phyloP scores from a whole-genome alignment of 2,113 vertebrate species.

The Uria lomvia region DNA sequence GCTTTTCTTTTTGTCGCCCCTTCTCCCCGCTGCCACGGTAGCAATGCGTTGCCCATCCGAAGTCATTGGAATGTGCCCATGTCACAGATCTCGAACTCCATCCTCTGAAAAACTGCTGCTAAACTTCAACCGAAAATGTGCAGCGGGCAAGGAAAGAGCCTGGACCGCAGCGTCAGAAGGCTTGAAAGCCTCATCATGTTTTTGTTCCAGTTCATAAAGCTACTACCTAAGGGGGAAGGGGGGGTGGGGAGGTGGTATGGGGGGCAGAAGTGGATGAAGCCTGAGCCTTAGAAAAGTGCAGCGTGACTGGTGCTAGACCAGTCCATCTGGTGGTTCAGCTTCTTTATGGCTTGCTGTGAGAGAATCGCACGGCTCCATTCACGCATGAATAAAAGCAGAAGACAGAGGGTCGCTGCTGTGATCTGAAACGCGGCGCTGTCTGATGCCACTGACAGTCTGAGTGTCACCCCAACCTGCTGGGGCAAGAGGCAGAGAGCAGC shows the following conservation, averaged over 20 bases:
- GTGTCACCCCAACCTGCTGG: too few relatives aligned
- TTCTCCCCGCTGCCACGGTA: neutral
- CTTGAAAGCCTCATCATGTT: neutral
- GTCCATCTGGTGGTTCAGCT: conserved; percentile 2
- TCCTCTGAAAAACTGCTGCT: neutral
- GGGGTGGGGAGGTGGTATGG: neutral
- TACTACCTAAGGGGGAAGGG: neutral
- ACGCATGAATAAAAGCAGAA: neutral
- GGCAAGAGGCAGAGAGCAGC: neutral
- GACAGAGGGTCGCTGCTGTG: neutral
- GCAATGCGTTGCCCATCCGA: neutral
- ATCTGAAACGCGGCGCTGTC: neutral
- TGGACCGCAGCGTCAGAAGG: neutral
- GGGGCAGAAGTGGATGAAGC: neutral
- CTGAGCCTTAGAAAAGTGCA: neutral
- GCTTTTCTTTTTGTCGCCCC: neutral
- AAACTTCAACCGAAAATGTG: neutral
- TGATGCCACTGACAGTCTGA: neutral
- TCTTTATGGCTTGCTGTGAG: conserved; percentile 7
- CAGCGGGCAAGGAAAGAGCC: neutral
- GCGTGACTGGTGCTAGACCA: neutral
- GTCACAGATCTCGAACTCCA: neutral
- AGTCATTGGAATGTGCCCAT: neutral
- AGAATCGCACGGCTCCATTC: neutral
- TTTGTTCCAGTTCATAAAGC: conserved; percentile 4